These are phyloP conservation scores for Oostethus manadensis DNA, from an alignment of 2,113 vertebrate genomes.

Conservation along the genomic window DNA sequence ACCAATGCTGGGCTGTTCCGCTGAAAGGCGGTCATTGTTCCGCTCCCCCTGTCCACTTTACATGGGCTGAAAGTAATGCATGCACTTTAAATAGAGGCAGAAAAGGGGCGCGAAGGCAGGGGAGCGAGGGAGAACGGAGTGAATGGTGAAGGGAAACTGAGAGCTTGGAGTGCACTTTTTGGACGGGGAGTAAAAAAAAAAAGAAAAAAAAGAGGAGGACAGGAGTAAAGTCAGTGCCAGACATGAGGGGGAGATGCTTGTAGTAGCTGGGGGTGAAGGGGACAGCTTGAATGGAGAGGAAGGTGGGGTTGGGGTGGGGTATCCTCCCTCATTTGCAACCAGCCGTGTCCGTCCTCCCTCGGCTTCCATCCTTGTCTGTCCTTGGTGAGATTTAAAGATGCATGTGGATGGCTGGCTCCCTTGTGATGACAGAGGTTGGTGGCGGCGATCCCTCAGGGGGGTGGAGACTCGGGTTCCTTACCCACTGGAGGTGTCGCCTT, in stretches of 20 bases:
- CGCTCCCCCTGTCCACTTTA: slow-evolving; percentile 68
- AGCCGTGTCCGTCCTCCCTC: slow-evolving; percentile 36
- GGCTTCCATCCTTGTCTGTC: slow-evolving; percentile 24
- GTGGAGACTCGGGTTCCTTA: slow-evolving; percentile 30
- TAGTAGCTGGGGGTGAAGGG: slow-evolving; percentile 32
- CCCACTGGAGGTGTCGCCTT: slow-evolving; percentile 59
- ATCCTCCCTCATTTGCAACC: slow-evolving; percentile 37
- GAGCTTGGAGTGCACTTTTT: slow-evolving; percentile 53
- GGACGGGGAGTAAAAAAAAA: slow-evolving; percentile 1
- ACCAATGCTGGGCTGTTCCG: slow-evolving; percentile 54
- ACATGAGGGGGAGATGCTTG: slow-evolving; percentile 39
- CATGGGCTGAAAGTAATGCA: slow-evolving; percentile 76
- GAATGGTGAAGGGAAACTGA: slow-evolving; percentile 41
- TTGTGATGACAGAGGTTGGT: slow-evolving; percentile 14
- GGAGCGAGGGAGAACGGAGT: slow-evolving; percentile 45
- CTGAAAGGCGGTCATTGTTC: slow-evolving; percentile 86
- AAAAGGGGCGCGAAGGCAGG: slow-evolving; percentile 45
- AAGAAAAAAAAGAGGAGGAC: slow-evolving; percentile 29
- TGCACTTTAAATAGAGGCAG: slow-evolving; percentile 69
- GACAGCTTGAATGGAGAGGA: slow-evolving; percentile 12
- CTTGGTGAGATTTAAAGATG: slow-evolving; percentile 52
- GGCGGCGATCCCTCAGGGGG: slow-evolving; percentile 34
- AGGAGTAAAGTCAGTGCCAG: slow-evolving; percentile 35
- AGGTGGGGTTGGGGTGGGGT: slow-evolving; percentile 26
- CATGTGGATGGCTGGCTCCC: slow-evolving; percentile 31